Evolutionary conservation across 64 coral and sea anemone species (phyloP), one percentile per base, ranked within the genome.

Genomic region (Actinia tenebrosa): DNA sequence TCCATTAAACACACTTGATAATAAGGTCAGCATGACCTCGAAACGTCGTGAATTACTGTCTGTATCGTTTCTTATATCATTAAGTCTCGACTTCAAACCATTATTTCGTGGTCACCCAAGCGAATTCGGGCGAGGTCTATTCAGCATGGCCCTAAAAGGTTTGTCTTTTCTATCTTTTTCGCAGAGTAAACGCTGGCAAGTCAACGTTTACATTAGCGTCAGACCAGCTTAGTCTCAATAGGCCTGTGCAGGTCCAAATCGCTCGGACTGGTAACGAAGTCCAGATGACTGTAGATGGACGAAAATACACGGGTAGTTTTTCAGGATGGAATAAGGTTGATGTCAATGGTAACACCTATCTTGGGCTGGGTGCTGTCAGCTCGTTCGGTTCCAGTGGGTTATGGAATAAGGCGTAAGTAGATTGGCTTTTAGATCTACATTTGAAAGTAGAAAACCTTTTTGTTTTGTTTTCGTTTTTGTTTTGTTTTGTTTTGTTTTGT

Each of bases 281-380:
- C 1, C 47, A 15, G 3, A 50, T 91, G 60, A 87, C 80, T 19
- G 90, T 91, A 1, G 22, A 91, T 44, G 26, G 27, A 5, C 23
- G 13, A 6, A 45, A 53, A 53, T 81, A 81, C 27, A 50, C 17
- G 17, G 50, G 50, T 16, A 81, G 7, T 9, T n/a, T 81, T n/a
- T 2, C 45, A 14, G 79, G 79, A 18, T 81, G 79, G 79, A 50
- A 19, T 19, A 81, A 20, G 7, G 44, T 81, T 50, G 79, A 81
- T 81, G 17, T 81, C 6, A 81, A 81, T 81, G 50, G 45, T 20
- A 19, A 22, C 8, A 50, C 79, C 18, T 10, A 45, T 22, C 50
- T 81, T 19, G 79, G 79, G 22, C 16, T 81, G 79, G 79, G 44
- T n/a, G 53, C 45, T 8, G 44, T 16, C 4, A 23, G 45, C 17